A percentile compares a stretch with the other conserved stretches of the same genome.
Evolutionary conservation across 2,888 invertebrate genomes (phyloP).

Genomic region (Tolmerus cingulatus): DNA sequence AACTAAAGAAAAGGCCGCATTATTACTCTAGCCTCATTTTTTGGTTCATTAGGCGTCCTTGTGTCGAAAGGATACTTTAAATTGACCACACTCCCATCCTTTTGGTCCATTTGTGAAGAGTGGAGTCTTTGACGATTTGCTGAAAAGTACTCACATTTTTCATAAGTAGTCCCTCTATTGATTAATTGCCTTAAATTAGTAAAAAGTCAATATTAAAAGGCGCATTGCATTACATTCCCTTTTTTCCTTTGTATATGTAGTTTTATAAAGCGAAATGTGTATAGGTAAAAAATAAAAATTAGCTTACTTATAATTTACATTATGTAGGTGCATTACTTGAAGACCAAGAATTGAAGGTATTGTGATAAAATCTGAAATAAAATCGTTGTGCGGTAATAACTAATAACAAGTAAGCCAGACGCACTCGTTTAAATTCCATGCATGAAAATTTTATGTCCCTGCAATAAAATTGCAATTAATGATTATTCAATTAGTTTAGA

Average conservation of each 20-base stretch:
- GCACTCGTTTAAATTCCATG: too few species aligned
- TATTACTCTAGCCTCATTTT: not conserved
- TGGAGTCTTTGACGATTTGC: not conserved
- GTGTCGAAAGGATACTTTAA: not conserved
- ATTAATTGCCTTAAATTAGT: not conserved
- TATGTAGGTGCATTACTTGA: too few species aligned
- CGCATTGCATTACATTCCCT: not conserved
- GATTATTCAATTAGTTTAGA: too few species aligned
- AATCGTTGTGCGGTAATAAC: too few species aligned
- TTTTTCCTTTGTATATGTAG: not conserved
- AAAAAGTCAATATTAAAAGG: not conserved
- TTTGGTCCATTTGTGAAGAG: not conserved
- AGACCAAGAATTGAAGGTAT: too few species aligned
- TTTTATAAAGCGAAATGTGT: not conserved
- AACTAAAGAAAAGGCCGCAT: not conserved
- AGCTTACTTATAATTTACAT: too few species aligned
- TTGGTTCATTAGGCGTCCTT: not conserved
- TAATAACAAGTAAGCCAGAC: too few species aligned
- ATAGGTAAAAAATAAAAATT: too few species aligned
- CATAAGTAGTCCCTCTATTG: not conserved
- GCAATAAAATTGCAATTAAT: too few species aligned
- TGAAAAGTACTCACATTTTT: not conserved
- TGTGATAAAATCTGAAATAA: too few species aligned
- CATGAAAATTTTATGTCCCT: too few species aligned
- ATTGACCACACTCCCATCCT: not conserved